Evolutionary conservation across 64 coral and sea anemone genomes (phyloP).

Genomic region (Catalaphyllia jardinei): DNA sequence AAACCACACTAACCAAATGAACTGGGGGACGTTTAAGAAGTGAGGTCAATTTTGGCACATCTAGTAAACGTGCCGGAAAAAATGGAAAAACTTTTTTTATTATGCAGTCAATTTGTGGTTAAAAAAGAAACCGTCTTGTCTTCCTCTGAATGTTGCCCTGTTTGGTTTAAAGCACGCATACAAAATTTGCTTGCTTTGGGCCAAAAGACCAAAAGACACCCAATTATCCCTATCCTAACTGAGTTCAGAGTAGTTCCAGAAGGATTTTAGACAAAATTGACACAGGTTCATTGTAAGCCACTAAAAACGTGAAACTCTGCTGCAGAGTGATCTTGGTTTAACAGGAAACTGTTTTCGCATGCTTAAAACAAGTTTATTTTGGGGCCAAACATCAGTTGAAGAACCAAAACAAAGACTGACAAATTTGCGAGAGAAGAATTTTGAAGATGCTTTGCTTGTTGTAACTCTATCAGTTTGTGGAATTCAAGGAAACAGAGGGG

Average conservation of each 20-base stretch:
- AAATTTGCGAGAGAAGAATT: not conserved
- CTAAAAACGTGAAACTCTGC: slow-evolving; percentile 8
- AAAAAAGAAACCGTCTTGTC: not conserved
- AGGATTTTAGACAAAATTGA: too few species aligned
- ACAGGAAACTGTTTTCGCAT: not conserved
- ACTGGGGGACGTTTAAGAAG: not conserved
- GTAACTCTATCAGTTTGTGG: not conserved
- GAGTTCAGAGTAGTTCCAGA: too few species aligned
- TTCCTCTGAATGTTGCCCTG: not conserved
- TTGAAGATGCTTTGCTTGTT: not conserved
- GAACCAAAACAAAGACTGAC: not conserved
- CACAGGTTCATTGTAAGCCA: not conserved
- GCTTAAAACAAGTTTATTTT: not conserved
- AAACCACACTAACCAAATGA: not conserved
- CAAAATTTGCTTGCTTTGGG: not conserved
- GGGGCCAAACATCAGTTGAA: not conserved
- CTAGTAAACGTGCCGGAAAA: not conserved
- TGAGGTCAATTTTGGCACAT: not conserved
- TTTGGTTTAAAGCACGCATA: not conserved
- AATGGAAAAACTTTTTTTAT: not conserved
- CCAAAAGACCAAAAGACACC: not conserved
- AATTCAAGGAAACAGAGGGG: not conserved
- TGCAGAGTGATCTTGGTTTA: not conserved
- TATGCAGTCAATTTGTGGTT: not conserved
- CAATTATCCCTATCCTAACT: not conserved